Evolutionary conservation across 2,113 vertebrate genomes (phyloP), one percentile per base, ranked within the genome.

Genomic region (Malurus alboscapulatus): DNA sequence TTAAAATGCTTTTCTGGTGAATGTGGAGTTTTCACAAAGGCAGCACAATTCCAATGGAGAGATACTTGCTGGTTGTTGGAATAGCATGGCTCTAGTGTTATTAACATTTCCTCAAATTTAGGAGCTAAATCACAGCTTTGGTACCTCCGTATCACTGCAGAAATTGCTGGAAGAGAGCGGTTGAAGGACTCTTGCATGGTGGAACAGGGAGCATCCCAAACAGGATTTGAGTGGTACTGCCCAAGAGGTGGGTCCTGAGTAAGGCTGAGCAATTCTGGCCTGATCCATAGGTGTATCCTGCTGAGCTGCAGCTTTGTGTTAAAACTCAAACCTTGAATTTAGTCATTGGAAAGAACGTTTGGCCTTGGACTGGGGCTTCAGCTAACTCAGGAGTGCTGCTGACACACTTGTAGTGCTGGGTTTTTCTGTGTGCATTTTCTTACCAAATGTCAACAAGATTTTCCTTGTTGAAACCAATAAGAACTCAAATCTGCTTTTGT

Each of bases 61-160:
- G 50, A 58, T 45, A 40, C 12, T 40, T 61, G 58, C 50, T 57
- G 47, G 11, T 29, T 12, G 10, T 40, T 66, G 34, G 59, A 58
- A 19, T 59, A n/a, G 54, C 27, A 40, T 1, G 5, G 26, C 58
- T 86, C 24, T 44, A 40, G 38, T 21, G 6, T 77, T 80, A 88
- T 58, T n/a, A 36, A 61, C 26, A 20, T 50, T 68, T 36, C 20
- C 29, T 78, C 20, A 54, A 27, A 59, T 18, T 44, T 14, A 38
- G 51, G 61, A 32, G 27, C 32, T 67, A 5, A 87, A 34, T 58
- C 65, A 32, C 26, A 74, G 38, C 45, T 45, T 58, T 73, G 71
- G 47, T 22, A 34, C 42, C 29, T 78, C 1, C 1, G 0, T 27
- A 3, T 45, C 2, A 0, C 11, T 58, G 51, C 32, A 62, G 86